These are phyloP conservation scores for Rutilus rutilus DNA, from an alignment of 2,113 vertebrate species.

Conservation along the genomic window DNA sequence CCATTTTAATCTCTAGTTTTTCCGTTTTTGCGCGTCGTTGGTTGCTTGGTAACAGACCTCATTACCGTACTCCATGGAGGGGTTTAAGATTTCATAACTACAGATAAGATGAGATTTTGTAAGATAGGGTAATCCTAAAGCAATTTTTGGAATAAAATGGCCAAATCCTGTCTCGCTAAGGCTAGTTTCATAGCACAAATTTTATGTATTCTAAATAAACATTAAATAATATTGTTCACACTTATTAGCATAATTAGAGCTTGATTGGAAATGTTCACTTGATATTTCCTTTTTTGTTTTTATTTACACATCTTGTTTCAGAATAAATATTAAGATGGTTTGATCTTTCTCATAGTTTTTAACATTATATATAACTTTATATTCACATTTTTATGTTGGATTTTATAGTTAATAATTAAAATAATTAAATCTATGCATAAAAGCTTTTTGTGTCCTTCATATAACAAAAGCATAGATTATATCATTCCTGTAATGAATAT, in stretches of 20 bases:
- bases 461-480: too few species aligned
- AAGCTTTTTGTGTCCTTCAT: too few species aligned
- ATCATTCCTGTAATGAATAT: too few species aligned
- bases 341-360: background rate
- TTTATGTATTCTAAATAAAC: background rate
- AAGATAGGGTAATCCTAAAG: too few species aligned
- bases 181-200: background rate
- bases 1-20: too few species aligned
- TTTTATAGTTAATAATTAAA: background rate
- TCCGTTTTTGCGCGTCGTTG: too few species aligned
- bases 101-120: too few species aligned
- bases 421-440: background rate
- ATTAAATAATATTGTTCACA: background rate
- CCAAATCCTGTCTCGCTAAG: background rate
- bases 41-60: too few species aligned
- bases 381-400: background rate
- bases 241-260: background rate
- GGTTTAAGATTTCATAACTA: too few species aligned
- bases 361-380: background rate
- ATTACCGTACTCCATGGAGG: too few species aligned
- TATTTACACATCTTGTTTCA: background rate
- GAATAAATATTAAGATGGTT: background rate
- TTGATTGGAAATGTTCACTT: background rate
- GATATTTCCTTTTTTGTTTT: background rate
- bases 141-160: too few species aligned